Conservation (phyloP, 2,113 vertebrate genomes). For the Ardeotis arabs region DNA sequence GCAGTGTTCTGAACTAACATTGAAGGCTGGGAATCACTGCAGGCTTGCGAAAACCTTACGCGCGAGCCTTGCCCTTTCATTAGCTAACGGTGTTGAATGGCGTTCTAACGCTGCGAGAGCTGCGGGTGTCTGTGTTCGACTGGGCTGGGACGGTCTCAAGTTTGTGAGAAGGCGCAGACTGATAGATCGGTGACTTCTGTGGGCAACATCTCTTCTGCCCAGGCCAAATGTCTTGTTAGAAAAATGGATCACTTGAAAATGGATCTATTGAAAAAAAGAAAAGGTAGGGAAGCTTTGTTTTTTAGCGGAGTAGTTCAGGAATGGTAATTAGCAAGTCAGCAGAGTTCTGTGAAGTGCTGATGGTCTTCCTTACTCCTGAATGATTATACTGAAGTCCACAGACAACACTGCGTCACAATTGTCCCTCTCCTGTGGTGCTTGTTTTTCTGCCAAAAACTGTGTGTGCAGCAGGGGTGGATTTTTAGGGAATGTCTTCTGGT, state of each 20-base stretch:
- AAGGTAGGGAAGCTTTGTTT: background rate
- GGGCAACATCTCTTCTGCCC: background rate
- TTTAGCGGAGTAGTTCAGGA: background rate
- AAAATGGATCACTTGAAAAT: background rate
- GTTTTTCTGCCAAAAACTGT: background rate
- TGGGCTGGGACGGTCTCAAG: background rate
- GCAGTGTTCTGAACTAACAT: background rate
- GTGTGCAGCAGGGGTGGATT: background rate
- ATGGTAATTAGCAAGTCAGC: background rate
- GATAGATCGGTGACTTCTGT: background rate
- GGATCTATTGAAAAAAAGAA: rapidly evolving
- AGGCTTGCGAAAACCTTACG: background rate
- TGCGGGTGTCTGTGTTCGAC: background rate
- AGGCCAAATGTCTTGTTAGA: background rate
- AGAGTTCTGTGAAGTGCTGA: background rate
- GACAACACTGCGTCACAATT: background rate
- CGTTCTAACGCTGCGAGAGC: background rate
- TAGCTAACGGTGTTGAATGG: background rate
- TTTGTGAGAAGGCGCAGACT: background rate
- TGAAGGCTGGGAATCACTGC: background rate
- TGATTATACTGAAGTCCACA: background rate
- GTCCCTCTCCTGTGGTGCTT: background rate
- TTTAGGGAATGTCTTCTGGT: background rate
- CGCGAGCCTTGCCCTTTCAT: background rate
- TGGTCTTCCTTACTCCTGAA: background rate